These are phyloP conservation scores for Sarcophilus harrisii DNA, from an alignment of 2,797 vertebrate species.

Conservation along the genomic window DNA sequence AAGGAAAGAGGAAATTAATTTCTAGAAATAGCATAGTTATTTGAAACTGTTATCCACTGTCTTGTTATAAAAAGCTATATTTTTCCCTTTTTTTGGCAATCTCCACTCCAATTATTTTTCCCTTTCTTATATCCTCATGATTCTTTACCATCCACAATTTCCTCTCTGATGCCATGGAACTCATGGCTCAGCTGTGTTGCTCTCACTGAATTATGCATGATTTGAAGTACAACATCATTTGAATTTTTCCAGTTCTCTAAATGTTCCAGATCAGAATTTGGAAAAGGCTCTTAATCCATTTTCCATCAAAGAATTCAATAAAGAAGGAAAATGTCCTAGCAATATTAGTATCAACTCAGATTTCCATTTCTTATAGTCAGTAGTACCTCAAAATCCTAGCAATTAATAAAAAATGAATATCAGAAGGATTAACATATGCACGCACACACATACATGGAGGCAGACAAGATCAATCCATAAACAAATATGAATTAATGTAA, in stretches of 20 bases:
- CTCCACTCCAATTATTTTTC: background rate
- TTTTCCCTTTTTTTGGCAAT: background rate
- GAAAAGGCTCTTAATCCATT: background rate
- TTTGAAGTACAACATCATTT: background rate
- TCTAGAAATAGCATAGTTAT: background rate
- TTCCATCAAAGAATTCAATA: background rate
- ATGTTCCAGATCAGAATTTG: background rate
- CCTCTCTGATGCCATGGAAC: background rate
- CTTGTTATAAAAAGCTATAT: background rate
- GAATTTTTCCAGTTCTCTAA: conserved; percentile 31
- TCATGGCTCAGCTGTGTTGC: conserved; percentile 8
- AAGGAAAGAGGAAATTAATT: background rate
- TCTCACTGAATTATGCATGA: conserved; percentile 25
- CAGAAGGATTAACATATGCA: background rate
- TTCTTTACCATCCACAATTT: background rate
- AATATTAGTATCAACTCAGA: background rate
- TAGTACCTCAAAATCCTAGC: background rate
- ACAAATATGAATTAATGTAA: background rate
- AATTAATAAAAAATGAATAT: background rate
- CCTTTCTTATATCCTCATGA: background rate
- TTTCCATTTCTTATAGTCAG: conserved; percentile 9
- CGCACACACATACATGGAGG: background rate
- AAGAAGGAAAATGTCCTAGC: background rate
- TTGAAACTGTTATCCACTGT: background rate
- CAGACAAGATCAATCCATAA: background rate